Evolutionary conservation across 2,797 vertebrate genomes (phyloP).

Genomic region (Iguana delicatissima): DNA sequence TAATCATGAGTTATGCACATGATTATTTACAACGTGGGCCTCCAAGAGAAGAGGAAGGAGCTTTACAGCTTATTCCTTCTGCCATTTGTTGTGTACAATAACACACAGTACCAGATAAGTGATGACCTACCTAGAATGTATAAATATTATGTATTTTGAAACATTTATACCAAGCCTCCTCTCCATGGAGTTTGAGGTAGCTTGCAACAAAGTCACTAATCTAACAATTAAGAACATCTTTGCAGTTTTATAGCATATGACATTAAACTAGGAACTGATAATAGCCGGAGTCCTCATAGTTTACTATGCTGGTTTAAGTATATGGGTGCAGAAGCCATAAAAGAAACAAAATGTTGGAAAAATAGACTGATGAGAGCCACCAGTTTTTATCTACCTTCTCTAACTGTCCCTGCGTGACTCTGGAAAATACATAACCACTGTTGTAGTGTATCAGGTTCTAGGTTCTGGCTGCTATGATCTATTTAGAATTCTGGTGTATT

Average conservation of each 20-base stretch:
- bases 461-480: background rate
- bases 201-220: background rate
- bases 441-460: too few relatives aligned
- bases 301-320: too few relatives aligned
- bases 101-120: background rate
- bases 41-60: background rate
- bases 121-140: background rate
- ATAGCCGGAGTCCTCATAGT: too few relatives aligned
- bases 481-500: background rate
- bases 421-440: too few relatives aligned
- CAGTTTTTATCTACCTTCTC: too few relatives aligned
- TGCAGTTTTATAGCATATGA: background rate
- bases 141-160: background rate
- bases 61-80: background rate
- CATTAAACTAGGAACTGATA: background rate
- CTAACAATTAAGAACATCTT: too few relatives aligned
- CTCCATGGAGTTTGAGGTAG: background rate
- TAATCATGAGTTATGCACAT: background rate
- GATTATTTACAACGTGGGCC: background rate
- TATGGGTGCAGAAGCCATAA: too few relatives aligned
- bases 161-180: background rate
- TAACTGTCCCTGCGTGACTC: too few relatives aligned
- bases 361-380: too few relatives aligned
- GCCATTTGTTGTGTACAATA: background rate
- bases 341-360: too few relatives aligned